Percentiles rank a stretch among this genome's conserved stretches.
phyloP scores from a whole-genome alignment of 2,797 vertebrate genomes.

The Semotilus atromaculatus region DNA sequence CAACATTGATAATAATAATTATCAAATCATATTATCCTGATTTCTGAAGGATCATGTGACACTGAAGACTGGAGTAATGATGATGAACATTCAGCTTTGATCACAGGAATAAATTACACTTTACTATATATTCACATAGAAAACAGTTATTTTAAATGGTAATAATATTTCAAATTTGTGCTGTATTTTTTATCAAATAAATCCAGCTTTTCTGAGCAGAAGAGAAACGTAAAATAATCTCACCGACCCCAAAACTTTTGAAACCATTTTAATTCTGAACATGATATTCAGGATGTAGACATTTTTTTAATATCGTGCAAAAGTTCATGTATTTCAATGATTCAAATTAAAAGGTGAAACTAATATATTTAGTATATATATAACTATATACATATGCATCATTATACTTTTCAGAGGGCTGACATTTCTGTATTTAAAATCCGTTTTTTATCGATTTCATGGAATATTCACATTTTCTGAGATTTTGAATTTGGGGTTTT shows the following conservation, averaged over 20 bases:
- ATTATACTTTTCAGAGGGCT: too few species aligned
- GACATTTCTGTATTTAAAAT: too few species aligned
- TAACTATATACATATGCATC: too few species aligned
- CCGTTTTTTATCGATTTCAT: too few species aligned
- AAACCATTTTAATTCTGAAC: conserved; percentile 8
- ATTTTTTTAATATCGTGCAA: too few species aligned
- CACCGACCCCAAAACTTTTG: not conserved
- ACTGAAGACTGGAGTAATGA: not conserved
- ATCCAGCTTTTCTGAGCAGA: not conserved
- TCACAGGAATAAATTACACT: not conserved
- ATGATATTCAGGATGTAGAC: conserved; percentile 39
- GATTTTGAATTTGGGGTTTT: too few species aligned
- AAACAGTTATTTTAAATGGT: not conserved
- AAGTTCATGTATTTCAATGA: too few species aligned
- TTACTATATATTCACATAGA: not conserved
- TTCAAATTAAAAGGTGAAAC: too few species aligned
- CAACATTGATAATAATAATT: too few species aligned
- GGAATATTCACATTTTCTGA: too few species aligned
- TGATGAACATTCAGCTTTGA: not conserved
- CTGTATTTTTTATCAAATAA: not conserved
- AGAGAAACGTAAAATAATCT: not conserved
- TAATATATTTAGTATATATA: too few species aligned
- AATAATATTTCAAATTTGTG: not conserved
- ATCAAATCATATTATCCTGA: fast-evolving
- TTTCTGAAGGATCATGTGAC: not conserved